A percentile compares a stretch with the other conserved stretches of the same genome.
phyloP scores from a whole-genome alignment of 1,140 invertebrate genomes.

The Ganaspis sp. region DNA sequence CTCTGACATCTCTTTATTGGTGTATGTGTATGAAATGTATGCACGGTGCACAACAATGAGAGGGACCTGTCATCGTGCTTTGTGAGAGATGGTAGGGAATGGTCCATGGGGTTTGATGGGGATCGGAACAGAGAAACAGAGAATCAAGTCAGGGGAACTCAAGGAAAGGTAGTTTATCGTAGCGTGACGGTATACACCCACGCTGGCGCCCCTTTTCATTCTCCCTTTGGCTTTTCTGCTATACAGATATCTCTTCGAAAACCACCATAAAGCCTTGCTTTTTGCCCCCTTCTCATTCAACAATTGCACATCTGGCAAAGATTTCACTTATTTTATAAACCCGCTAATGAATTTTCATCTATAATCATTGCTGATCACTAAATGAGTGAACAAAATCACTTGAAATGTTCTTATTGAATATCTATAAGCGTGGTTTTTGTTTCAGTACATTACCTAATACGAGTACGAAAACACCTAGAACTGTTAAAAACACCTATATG shows the following conservation, averaged over 20 bases:
- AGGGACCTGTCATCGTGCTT: conserved; percentile 57
- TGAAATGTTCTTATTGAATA: too few species aligned
- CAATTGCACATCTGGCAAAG: conserved; percentile 58
- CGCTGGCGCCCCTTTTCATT: conserved; percentile 59
- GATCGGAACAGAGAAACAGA: conserved; percentile 47
- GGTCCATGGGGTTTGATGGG: conserved; percentile 42
- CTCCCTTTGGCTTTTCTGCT: conserved; percentile 51
- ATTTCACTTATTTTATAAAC: conserved; percentile 54
- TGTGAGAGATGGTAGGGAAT: conserved; percentile 53
- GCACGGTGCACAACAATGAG: conserved; percentile 49
- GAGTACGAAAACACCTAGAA: too few species aligned
- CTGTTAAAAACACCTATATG: too few species aligned
- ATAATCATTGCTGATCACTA: not conserved
- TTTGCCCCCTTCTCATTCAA: conserved; percentile 36
- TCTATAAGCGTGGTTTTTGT: too few species aligned
- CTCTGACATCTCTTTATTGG: conserved; percentile 1
- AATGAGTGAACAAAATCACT: too few species aligned
- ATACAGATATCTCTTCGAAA: conserved; percentile 51
- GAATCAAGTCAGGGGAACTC: conserved; percentile 42
- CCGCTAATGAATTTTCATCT: conserved; percentile 36
- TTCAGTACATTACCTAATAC: too few species aligned
- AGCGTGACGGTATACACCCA: conserved; percentile 57
- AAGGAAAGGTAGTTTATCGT: conserved; percentile 60
- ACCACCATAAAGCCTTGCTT: conserved; percentile 47
- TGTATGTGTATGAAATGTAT: not conserved